phyloP scores from a whole-genome alignment of 2,888 invertebrate genomes.

The Noctua comes region DNA sequence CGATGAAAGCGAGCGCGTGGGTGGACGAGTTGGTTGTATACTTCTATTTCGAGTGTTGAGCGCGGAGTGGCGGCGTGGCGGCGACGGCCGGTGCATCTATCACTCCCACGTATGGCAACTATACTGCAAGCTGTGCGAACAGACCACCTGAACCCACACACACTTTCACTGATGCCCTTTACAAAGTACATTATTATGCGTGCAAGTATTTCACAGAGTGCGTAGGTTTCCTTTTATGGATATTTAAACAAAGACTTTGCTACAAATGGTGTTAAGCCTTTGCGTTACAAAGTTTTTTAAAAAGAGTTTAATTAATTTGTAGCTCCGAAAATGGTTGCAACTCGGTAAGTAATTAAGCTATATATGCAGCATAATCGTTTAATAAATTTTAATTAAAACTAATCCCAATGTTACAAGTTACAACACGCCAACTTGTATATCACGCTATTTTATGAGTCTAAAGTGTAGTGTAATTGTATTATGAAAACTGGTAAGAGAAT shows the following conservation, averaged over 20 bases:
- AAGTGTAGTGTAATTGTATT: slow-evolving; percentile 27
- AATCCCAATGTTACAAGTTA: slow-evolving; percentile 70
- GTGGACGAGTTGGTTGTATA: slow-evolving; percentile 68
- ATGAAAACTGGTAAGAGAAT: slow-evolving; percentile 50
- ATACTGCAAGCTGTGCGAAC: slow-evolving; percentile 65
- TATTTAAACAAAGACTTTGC: slow-evolving; percentile 26
- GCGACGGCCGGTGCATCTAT: slow-evolving; percentile 72
- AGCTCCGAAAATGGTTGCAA: slow-evolving; percentile 49
- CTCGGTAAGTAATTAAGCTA: slow-evolving; percentile 63
- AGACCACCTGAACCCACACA: slow-evolving; percentile 67
- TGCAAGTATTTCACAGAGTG: slow-evolving; percentile 37
- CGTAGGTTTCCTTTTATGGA: slow-evolving; percentile 34
- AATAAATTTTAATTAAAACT: slow-evolving; percentile 71
- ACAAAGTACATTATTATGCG: slow-evolving; percentile 52
- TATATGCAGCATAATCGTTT: slow-evolving; percentile 58
- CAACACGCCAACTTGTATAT: slow-evolving; percentile 68
- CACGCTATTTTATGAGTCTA: slow-evolving; percentile 67
- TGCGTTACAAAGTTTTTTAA: neutral
- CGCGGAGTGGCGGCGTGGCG: slow-evolving; percentile 45
- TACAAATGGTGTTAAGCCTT: slow-evolving; percentile 14
- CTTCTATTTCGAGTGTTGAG: slow-evolving; percentile 64
- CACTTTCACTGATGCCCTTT: slow-evolving; percentile 75
- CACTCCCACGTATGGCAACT: slow-evolving; percentile 73
- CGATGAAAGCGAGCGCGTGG: slow-evolving; percentile 75
- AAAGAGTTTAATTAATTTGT: slow-evolving; percentile 15